Conservation (phyloP, 2,888 invertebrate species). For the Sinelater perroti region DNA sequence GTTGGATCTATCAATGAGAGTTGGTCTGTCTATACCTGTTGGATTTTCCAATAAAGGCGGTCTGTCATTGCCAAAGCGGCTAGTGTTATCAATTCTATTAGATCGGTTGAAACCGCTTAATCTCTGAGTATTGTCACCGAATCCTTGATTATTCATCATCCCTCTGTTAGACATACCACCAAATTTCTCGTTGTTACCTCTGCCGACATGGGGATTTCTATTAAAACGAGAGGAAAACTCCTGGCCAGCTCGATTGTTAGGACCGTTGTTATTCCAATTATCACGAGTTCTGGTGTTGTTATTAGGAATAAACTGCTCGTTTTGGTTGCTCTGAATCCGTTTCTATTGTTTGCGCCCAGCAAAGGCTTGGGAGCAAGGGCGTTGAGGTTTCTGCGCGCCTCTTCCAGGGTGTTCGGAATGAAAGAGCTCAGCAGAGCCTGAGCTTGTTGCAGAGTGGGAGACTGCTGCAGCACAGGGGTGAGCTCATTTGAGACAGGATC, state of each 20-base stretch:
- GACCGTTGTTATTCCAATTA: constrained; percentile 15
- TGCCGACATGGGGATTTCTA: background rate
- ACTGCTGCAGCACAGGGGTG: constrained; percentile 3
- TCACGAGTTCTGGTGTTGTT: constrained; percentile 8
- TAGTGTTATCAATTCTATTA: constrained; percentile 12
- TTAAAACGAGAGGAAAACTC: constrained; percentile 40
- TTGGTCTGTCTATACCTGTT: constrained; percentile 2
- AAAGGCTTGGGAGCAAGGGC: constrained; percentile 57
- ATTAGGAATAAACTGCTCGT: constrained; percentile 1
- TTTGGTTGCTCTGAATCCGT: constrained; percentile 23
- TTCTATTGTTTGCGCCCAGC: constrained; percentile 7
- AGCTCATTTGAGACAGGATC: constrained; percentile 33
- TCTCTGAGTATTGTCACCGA: constrained; percentile 18
- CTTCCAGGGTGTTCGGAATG: constrained; percentile 47
- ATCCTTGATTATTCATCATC: constrained; percentile 1
- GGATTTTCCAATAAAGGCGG: constrained; percentile 9
- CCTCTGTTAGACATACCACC: background rate
- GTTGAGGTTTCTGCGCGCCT: constrained; percentile 69
- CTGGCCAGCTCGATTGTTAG: constrained; percentile 31
- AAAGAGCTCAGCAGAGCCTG: constrained; percentile 41
- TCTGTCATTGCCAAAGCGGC: constrained; percentile 21
- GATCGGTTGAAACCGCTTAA: constrained; percentile 11
- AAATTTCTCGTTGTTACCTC: constrained; percentile 4
- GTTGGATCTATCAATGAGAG: constrained; percentile 9
- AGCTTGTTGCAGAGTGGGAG: constrained; percentile 16